Percentiles rank a stretch among this genome's conserved stretches.
Conservation (phyloP, 35 echinoderm and acorn worm genomes). For the Eucidaris tribuloides region DNA sequence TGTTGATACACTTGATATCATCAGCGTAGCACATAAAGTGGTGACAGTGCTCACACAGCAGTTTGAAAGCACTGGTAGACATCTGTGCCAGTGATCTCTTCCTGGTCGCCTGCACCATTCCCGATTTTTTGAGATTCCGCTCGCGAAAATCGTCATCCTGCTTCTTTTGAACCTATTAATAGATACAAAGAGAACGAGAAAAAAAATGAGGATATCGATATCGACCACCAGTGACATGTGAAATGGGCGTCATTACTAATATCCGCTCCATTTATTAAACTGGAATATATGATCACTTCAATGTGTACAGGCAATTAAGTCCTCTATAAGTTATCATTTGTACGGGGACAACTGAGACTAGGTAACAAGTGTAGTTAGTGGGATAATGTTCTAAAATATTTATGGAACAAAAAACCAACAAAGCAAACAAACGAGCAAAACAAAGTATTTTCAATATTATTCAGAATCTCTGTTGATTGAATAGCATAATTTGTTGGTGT, state of each 20-base stretch:
- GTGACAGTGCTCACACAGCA: slow-evolving; percentile 34
- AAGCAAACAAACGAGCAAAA: too few relatives aligned
- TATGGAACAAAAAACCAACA: too few relatives aligned
- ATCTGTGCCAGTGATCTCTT: neutral
- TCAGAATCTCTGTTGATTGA: too few relatives aligned
- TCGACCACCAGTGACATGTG: neutral
- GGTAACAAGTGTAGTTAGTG: too few relatives aligned
- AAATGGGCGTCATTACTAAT: neutral
- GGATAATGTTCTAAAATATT: too few relatives aligned
- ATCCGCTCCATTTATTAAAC: too few relatives aligned
- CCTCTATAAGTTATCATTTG: too few relatives aligned
- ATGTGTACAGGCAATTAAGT: too few relatives aligned
- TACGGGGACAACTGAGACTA: too few relatives aligned
- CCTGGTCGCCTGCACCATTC: neutral
- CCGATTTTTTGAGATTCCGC: neutral
- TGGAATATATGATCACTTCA: too few relatives aligned
- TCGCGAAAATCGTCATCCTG: slow-evolving; percentile 17
- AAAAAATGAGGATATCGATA: neutral
- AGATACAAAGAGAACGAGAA: neutral
- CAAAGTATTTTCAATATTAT: too few relatives aligned
- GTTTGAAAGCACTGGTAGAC: neutral
- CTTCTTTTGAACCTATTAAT: slow-evolving; percentile 7
- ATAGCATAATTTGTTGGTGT: too few relatives aligned
- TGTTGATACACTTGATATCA: slow-evolving; percentile 35
- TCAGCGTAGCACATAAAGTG: slow-evolving; percentile 6